Percentiles rank a stretch among this genome's conserved stretches.
Conservation (phyloP, 2,888 invertebrate genomes). For the Resseliella maxima region DNA sequence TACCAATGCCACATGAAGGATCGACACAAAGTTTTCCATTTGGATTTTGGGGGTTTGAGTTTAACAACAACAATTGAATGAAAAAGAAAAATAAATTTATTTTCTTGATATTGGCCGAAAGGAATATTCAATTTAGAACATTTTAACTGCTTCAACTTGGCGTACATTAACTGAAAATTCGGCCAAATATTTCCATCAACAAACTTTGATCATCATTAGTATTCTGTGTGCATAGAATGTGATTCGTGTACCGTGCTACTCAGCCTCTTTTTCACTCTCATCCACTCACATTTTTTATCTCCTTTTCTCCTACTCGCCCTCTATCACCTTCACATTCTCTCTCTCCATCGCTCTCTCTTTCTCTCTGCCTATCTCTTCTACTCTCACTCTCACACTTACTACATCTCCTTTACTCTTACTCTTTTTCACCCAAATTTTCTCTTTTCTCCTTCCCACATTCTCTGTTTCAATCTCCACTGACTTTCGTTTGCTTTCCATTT, state of each 20-base stretch:
- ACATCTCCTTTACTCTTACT: no score
- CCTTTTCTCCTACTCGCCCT: no score
- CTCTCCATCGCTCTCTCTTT: no score
- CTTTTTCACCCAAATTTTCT: no score
- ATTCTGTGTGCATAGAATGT: constrained; percentile 18
- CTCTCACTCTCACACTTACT: no score
- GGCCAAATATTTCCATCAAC: neutral
- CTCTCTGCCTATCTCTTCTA: no score
- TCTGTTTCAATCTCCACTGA: no score
- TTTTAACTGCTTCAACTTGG: neutral
- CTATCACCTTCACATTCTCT: no score
- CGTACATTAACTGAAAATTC: neutral
- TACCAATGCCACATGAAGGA: neutral
- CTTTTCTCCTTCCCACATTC: neutral
- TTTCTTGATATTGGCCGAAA: constrained; percentile 19
- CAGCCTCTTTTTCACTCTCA: neutral
- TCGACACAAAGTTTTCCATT: no score
- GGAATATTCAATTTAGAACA: constrained; percentile 45
- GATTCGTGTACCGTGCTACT: neutral
- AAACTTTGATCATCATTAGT: constrained; percentile 11
- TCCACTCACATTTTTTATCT: no score
- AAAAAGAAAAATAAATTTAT: neutral
- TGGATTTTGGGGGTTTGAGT: neutral
- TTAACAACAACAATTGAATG: no score
- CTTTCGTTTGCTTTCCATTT: no score